Base-by-base conservation (phyloP, 2,113 vertebrate species). In the Cephalophus harveyi region DNA sequence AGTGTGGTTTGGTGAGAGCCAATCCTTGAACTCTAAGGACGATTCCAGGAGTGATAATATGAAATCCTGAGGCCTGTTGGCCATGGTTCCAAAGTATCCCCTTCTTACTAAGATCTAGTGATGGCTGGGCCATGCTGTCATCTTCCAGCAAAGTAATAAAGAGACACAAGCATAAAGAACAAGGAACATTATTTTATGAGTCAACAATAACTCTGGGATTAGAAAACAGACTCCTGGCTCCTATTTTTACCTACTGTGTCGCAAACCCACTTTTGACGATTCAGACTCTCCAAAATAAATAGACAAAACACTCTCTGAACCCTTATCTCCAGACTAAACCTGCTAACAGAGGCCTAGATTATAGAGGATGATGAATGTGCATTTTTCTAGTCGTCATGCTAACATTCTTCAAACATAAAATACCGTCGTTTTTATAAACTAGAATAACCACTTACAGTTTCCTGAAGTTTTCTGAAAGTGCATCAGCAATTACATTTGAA, bases 401-500 rank as follows among this genome's bases (percentile, higher is more conserved):
- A 79, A 96, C 89, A 98, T 98, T 98, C 98, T 96, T 97, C 95
- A 87, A 96, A 94, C 95, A 98, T 88, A 97, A 98, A 98, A 96
- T 93, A 97, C 91, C 86, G 79, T 97, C 96, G 97, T 98, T 97
- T 96, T 98, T 97, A 97, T 97, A 98, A 98, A 96, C 97, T 98
- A 97, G 98, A 98, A 97, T 88, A 95, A 98, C 94, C 96, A 85
- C 97, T 98, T 97, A 95, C 62, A 97, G 97, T 86, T 97, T 98
- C 97, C 98, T 97, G 94, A 96, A 98, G 92, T 92, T 97, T 97
- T 97, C 81, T 85, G 97, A 97, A 98, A 98, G 98, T 97, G 94
- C 97, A 98, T 98, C 97, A 95, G 98, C 98, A 98, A 98, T 99
- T 99, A 98, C 86, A 98, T 98, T 97, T 98, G 98, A 98, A 98